phyloP scores from a whole-genome alignment of 2,113 vertebrate genomes.

The Cathartes aura region DNA sequence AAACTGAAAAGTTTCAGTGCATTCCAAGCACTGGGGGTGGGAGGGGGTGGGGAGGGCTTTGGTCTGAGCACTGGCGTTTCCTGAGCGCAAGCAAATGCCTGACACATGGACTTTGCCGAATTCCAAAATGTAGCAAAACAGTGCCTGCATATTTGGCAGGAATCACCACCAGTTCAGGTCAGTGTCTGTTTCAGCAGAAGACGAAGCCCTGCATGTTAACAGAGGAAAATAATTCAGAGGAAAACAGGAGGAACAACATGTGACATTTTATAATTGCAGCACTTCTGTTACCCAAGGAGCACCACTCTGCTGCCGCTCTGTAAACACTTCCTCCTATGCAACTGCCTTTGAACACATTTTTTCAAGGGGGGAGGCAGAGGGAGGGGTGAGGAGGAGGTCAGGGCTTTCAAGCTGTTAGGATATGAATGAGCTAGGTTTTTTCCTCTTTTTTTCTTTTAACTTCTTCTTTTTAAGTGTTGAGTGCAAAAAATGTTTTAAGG shows the following conservation, averaged over 20 bases:
- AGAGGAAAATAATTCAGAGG: conserved; percentile 64
- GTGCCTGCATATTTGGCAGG: conserved; percentile 80
- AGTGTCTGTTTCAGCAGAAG: conserved; percentile 75
- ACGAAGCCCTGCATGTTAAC: conserved; percentile 52
- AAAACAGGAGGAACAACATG: conserved; percentile 69
- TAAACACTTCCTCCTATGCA: conserved; percentile 64
- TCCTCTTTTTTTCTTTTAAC: neutral
- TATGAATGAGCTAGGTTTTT: neutral
- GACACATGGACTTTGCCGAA: conserved; percentile 76
- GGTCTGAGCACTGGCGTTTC: conserved; percentile 72
- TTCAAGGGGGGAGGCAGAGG: neutral
- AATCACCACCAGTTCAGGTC: conserved; percentile 76
- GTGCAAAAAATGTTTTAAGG: neutral
- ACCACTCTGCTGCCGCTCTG: conserved; percentile 46
- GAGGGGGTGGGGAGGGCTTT: conserved; percentile 48
- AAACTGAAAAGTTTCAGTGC: conserved; percentile 68
- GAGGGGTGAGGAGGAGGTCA: conserved; percentile 54
- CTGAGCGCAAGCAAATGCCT: conserved; percentile 76
- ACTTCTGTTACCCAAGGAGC: conserved; percentile 56
- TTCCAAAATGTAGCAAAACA: conserved; percentile 83
- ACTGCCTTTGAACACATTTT: conserved; percentile 54
- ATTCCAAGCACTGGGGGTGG: conserved; percentile 55
- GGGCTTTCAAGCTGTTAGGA: conserved; percentile 44
- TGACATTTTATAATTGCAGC: conserved; percentile 60
- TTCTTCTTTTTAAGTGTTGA: neutral